Conservation (phyloP, 1,140 invertebrate species). For the Drosophila sturtevanti region DNA sequence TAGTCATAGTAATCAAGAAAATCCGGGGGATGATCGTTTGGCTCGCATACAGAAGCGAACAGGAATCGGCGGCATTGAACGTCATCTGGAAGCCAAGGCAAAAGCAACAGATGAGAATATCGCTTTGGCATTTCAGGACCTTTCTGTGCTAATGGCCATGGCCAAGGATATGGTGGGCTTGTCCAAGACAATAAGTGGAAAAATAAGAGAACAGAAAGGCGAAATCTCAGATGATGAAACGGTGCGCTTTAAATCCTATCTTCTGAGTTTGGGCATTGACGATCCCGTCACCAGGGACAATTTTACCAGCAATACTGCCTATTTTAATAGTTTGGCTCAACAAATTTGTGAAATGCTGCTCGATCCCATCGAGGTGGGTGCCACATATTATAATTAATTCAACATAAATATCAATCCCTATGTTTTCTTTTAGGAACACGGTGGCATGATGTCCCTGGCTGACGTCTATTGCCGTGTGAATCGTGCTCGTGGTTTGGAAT, state of each 20-base stretch:
- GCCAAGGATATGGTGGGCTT: constrained; percentile 98
- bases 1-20: constrained; percentile 4
- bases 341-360: constrained; percentile 93
- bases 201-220: constrained; percentile 97
- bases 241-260: constrained; percentile 96
- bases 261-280: constrained; percentile 97
- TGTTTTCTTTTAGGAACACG: constrained; percentile 88
- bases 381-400: neutral
- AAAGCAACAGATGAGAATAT: constrained; percentile 96
- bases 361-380: constrained; percentile 89
- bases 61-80: constrained; percentile 98
- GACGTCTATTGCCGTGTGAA: constrained; percentile 99
- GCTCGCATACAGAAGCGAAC: constrained; percentile 86
- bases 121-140: constrained; percentile 96
- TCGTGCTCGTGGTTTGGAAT: constrained; percentile 92
- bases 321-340: constrained; percentile 93
- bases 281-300: constrained; percentile 97
- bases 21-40: constrained; percentile 77
- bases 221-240: constrained; percentile 99
- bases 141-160: constrained; percentile 95
- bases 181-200: constrained; percentile 95
- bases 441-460: constrained; percentile 97
- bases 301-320: constrained; percentile 93
- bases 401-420: neutral
- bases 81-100: constrained; percentile 94